Evolutionary conservation across 2,797 vertebrate genomes (phyloP).

Genomic region (Vultur gryphus): DNA sequence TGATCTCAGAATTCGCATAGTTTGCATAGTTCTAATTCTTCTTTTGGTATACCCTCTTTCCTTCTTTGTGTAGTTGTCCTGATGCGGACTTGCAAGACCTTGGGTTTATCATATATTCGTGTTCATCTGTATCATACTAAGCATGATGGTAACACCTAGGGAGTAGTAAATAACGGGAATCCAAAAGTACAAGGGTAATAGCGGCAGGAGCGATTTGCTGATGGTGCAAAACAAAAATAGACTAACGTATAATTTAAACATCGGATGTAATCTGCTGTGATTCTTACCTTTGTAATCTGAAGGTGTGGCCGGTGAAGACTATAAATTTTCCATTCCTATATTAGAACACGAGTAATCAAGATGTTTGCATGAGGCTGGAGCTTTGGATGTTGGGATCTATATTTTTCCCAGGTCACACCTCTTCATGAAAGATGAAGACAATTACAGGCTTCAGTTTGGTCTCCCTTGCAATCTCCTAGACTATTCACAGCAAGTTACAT

Average conservation of each 20-base stretch:
- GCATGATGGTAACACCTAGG: background rate
- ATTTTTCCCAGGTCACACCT: constrained; percentile 33
- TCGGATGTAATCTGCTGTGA: background rate
- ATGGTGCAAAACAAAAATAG: background rate
- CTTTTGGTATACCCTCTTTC: background rate
- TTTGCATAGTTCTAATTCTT: background rate
- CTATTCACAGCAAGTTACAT: constrained; percentile 32
- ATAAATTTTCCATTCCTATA: background rate
- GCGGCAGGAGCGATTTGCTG: background rate
- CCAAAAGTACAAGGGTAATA: background rate
- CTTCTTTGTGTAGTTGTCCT: background rate
- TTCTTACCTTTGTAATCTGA: background rate
- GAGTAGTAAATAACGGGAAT: background rate
- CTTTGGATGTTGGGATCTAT: background rate
- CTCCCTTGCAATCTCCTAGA: background rate
- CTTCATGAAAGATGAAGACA: constrained; percentile 33
- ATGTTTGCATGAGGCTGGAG: background rate
- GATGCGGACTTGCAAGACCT: background rate
- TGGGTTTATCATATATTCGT: background rate
- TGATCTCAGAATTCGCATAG: background rate
- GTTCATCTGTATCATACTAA: background rate
- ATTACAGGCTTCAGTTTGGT: constrained; percentile 19
- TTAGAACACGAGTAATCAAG: background rate
- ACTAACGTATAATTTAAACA: background rate
- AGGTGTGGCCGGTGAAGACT: background rate